Percentiles rank a stretch among this genome's conserved stretches.
These are phyloP conservation scores for Epinephelus coioides DNA, from an alignment of 2,797 vertebrate genomes.

Conservation along the genomic window DNA sequence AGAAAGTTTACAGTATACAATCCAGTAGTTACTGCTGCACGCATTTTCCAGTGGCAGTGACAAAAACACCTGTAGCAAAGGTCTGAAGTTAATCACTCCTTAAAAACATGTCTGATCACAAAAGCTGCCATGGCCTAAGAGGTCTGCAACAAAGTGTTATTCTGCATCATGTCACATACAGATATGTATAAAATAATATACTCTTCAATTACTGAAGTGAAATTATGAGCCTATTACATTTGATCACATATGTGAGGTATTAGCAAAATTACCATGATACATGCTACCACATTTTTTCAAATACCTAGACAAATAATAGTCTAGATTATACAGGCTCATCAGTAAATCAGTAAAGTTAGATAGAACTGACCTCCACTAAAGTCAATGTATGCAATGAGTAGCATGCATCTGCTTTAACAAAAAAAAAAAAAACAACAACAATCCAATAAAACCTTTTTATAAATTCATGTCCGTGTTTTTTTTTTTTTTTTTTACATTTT, in stretches of 20 bases:
- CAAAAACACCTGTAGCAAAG: constrained; percentile 17
- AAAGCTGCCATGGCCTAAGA: constrained; percentile 18
- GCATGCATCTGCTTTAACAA: constrained; percentile 17
- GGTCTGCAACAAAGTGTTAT: not conserved
- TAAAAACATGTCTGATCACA: constrained; percentile 34
- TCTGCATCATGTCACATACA: constrained; percentile 11
- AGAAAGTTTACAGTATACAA: constrained; percentile 7
- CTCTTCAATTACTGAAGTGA: constrained; percentile 23
- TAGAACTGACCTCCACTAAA: constrained; percentile 43
- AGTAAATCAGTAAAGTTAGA: constrained; percentile 37
- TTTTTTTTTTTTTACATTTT: not conserved
- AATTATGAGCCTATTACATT: constrained; percentile 1
- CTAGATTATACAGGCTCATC: constrained; percentile 29
- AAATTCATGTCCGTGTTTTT: not conserved
- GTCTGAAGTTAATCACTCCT: not conserved
- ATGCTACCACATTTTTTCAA: constrained; percentile 39
- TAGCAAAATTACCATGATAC: constrained; percentile 29
- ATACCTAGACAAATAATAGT: constrained; percentile 22
- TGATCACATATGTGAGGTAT: constrained; percentile 49
- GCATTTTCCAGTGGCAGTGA: constrained; percentile 31
- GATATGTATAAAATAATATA: constrained; percentile 59
- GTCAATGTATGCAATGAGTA: constrained; percentile 23
- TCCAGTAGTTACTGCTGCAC: constrained; percentile 1
- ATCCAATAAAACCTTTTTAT: not conserved
- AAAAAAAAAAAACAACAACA: not conserved